Evolutionary conservation across 2,888 invertebrate species (phyloP).

Genomic region (Andrena flavipes): DNA sequence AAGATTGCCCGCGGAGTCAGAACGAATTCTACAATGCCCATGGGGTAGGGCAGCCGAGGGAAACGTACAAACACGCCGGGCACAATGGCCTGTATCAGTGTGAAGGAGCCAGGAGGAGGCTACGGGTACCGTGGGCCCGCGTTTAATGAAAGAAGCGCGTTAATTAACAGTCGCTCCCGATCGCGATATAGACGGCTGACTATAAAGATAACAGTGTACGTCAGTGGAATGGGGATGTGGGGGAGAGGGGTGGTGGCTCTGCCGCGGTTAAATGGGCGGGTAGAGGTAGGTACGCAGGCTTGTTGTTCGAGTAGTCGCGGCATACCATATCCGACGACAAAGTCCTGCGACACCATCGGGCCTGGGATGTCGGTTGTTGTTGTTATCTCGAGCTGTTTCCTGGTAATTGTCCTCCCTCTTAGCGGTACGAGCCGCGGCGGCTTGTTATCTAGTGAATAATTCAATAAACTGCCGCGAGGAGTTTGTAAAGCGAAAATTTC

Average conservation of each 20-base stretch:
- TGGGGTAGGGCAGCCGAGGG: background rate
- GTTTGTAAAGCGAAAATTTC: slow-evolving; percentile 78
- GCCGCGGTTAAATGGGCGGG: slow-evolving; percentile 56
- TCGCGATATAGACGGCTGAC: slow-evolving; percentile 74
- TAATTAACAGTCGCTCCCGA: slow-evolving; percentile 76
- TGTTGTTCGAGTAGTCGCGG: slow-evolving; percentile 70
- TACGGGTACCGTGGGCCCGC: slow-evolving; percentile 5
- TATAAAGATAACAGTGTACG: slow-evolving; percentile 80
- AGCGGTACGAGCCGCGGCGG: slow-evolving; percentile 74
- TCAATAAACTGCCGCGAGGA: slow-evolving; percentile 80
- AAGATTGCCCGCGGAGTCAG: slow-evolving; percentile 25
- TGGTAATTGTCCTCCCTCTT: slow-evolving; percentile 83
- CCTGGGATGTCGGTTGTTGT: slow-evolving; percentile 77
- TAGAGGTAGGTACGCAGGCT: slow-evolving; percentile 47
- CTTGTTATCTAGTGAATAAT: slow-evolving; percentile 84
- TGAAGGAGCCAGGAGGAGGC: slow-evolving; percentile 8
- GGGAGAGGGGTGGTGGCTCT: slow-evolving; percentile 17
- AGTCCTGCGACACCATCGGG: slow-evolving; percentile 70
- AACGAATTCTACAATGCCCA: slow-evolving; percentile 9
- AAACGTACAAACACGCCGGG: slow-evolving; percentile 4
- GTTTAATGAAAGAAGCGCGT: slow-evolving; percentile 73
- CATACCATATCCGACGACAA: slow-evolving; percentile 67
- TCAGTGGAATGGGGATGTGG: slow-evolving; percentile 26
- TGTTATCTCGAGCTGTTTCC: slow-evolving; percentile 84
- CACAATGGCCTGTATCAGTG: slow-evolving; percentile 18